These are phyloP conservation scores for Stichopus chloronotus DNA, from an alignment of 35 echinoderm and acorn worm genomes.

Conservation along the genomic window DNA sequence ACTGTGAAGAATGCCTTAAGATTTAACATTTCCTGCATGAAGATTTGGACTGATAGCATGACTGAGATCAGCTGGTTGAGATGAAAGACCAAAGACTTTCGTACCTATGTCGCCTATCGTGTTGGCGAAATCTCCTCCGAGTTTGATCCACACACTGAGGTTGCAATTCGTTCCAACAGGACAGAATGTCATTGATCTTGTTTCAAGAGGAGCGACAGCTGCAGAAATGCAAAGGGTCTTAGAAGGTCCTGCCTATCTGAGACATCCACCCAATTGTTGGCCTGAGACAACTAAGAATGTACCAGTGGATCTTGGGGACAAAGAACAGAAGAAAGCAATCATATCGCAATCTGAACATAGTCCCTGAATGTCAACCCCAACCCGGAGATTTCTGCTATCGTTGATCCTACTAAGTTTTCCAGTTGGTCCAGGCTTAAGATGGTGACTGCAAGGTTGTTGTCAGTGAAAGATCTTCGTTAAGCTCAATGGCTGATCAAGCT, in stretches of 20 bases:
- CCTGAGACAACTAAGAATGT: constrained; percentile 70
- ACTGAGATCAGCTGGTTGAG: constrained; percentile 77
- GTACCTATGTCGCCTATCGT: constrained; percentile 67
- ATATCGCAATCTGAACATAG: background rate
- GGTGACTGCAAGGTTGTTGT: constrained; percentile 57
- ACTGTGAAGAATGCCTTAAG: constrained; percentile 67
- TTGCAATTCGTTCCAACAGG: constrained; percentile 58
- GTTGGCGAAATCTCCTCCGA: constrained; percentile 79
- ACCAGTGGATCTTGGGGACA: constrained; percentile 46
- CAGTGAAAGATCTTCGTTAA: constrained; percentile 53
- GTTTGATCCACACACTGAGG: constrained; percentile 67
- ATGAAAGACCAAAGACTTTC: constrained; percentile 69
- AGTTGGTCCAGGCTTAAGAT: constrained; percentile 61
- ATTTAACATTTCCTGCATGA: constrained; percentile 65
- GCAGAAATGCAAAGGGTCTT: constrained; percentile 50
- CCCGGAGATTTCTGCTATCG: too few species aligned
- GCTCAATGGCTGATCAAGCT: constrained; percentile 54
- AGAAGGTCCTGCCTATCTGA: constrained; percentile 47
- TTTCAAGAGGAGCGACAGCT: constrained; percentile 70
- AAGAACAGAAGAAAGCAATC: constrained; percentile 45
- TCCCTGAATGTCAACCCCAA: constrained; percentile 19
- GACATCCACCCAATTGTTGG: constrained; percentile 45
- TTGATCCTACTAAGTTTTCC: background rate
- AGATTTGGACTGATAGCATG: constrained; percentile 79
- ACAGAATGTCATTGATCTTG: constrained; percentile 77